Percentiles rank a stretch among this genome's conserved stretches.
Conservation (phyloP, 2,888 invertebrate genomes). For the Ophonus ardosiacus region DNA sequence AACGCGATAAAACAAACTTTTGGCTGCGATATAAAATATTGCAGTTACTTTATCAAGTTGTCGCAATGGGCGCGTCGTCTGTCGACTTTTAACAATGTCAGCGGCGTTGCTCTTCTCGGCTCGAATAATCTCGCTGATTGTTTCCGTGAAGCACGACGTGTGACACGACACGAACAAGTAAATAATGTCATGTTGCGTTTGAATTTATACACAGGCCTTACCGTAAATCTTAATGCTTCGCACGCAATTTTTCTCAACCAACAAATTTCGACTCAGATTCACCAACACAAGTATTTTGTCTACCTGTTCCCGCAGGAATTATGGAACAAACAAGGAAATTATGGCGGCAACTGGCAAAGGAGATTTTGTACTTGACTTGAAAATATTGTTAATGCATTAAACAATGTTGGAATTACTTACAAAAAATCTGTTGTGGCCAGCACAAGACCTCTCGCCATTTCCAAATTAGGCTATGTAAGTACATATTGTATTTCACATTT, state of each 20-base stretch:
- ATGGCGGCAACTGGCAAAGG: no score
- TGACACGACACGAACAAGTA: slow-evolving; percentile 52
- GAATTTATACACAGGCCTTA: slow-evolving; percentile 10
- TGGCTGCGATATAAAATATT: slow-evolving; percentile 72
- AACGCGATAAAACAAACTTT: slow-evolving; percentile 69
- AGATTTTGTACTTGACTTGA: no score
- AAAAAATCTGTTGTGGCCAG: no score
- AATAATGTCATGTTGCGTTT: slow-evolving; percentile 39
- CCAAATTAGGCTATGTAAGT: no score
- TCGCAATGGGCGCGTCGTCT: slow-evolving; percentile 68
- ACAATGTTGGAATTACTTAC: no score
- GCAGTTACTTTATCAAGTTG: slow-evolving; percentile 74
- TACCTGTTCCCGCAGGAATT: no score
- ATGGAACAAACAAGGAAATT: no score
- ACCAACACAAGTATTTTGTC: no score
- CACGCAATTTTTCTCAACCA: not conserved
- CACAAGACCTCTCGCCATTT: no score
- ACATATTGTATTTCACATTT: no score
- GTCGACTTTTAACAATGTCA: slow-evolving; percentile 64
- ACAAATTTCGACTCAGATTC: no score
- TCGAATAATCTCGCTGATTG: slow-evolving; percentile 61
- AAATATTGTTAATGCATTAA: no score
- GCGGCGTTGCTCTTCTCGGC: slow-evolving; percentile 31
- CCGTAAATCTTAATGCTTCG: slow-evolving; percentile 15
- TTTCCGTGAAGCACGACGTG: slow-evolving; percentile 53